These are phyloP conservation scores for Periophthalmus modestus DNA, from an alignment of 2,113 vertebrate species.

Conservation along the genomic window DNA sequence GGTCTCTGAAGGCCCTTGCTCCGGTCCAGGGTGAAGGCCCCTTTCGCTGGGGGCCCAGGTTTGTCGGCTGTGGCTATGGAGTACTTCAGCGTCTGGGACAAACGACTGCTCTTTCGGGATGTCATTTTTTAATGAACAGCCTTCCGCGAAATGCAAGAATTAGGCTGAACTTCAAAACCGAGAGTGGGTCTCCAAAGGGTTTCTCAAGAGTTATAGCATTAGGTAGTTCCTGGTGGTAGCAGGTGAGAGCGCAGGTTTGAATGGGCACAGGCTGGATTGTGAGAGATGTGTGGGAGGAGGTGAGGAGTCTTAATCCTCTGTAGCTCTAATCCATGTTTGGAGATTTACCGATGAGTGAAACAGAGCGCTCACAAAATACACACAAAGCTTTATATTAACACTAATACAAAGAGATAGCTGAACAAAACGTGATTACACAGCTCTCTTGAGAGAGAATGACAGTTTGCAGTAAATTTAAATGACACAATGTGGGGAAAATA, in stretches of 20 bases:
- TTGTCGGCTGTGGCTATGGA: constrained; percentile 49
- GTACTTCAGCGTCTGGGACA: constrained; percentile 40
- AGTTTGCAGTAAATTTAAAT: too few relatives aligned
- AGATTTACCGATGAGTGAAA: constrained; percentile 1
- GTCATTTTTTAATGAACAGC: constrained; percentile 3
- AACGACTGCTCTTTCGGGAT: constrained; percentile 42
- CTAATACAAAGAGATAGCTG: too few relatives aligned
- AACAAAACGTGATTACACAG: too few relatives aligned
- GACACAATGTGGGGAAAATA: too few relatives aligned
- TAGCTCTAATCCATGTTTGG: neutral
- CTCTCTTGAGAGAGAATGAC: too few relatives aligned
- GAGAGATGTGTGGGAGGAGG: neutral
- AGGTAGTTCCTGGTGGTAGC: neutral
- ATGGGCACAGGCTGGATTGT: neutral
- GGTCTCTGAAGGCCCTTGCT: neutral
- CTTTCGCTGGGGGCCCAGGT: constrained; percentile 46
- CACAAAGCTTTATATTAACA: too few relatives aligned
- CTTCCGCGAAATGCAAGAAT: neutral
- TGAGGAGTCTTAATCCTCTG: neutral
- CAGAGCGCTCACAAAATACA: neutral
- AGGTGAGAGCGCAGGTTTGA: neutral
- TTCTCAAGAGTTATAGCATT: neutral
- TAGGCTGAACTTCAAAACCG: neutral
- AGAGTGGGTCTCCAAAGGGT: neutral
- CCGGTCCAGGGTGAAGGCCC: constrained; percentile 21